Conservation (phyloP, 1,140 invertebrate species). For the Telenomus remus region DNA sequence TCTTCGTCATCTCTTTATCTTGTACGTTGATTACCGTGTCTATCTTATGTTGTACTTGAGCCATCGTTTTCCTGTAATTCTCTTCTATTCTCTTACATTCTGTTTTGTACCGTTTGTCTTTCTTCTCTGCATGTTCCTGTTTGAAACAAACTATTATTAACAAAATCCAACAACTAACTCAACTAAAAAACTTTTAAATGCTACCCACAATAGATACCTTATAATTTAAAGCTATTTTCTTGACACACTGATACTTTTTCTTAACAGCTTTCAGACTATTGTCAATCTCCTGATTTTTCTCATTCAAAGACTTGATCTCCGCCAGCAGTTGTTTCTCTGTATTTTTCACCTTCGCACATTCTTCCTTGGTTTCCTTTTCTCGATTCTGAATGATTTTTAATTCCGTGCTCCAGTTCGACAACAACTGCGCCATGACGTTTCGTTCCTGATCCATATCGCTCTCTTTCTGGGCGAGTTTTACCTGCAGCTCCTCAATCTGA, state of each 20-base stretch:
- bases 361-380: conserved; percentile 59
- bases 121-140: conserved; percentile 63
- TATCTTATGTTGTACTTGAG: conserved; percentile 65
- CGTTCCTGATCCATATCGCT: conserved; percentile 65
- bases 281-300: conserved; percentile 61
- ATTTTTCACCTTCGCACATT: conserved; percentile 57
- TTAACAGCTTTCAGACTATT: conserved; percentile 58
- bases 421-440: conserved; percentile 65
- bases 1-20: conserved; percentile 61
- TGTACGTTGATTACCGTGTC: conserved; percentile 60
- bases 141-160: conserved; percentile 27
- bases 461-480: conserved; percentile 49
- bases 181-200: background rate
- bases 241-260: conserved; percentile 64
- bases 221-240: conserved; percentile 66
- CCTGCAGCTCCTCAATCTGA: conserved; percentile 60
- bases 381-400: conserved; percentile 60
- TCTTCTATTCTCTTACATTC: conserved; percentile 68
- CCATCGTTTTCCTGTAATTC: conserved; percentile 65
- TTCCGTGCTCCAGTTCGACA: conserved; percentile 66
- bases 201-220: conserved; percentile 59
- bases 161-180: background rate
- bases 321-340: conserved; percentile 48
- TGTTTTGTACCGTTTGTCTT: conserved; percentile 59
- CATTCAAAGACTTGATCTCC: conserved; percentile 59